phyloP scores from a whole-genome alignment of 2,797 vertebrate genomes.

The Bradypodion pumilum region DNA sequence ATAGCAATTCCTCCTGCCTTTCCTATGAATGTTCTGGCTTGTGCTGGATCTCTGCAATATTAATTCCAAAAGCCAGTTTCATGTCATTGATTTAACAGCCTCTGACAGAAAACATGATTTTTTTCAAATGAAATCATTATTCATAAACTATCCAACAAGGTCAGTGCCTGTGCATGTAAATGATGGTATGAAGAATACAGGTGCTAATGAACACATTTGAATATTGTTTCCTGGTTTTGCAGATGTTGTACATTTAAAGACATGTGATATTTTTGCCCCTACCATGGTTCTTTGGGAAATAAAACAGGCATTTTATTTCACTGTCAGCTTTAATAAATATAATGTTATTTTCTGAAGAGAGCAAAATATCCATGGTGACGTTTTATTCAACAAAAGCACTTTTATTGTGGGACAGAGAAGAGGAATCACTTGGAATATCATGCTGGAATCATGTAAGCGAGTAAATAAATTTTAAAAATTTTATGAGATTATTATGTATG shows the following conservation, averaged over 20 bases:
- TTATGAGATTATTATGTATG: conserved; percentile 65
- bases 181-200: conserved; percentile 61
- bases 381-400: conserved; percentile 35
- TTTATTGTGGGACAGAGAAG: not conserved
- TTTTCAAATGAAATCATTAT: conserved; percentile 52
- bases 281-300: conserved; percentile 58
- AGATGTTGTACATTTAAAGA: conserved; percentile 58
- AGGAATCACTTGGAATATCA: conserved; percentile 52
- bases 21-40: conserved; percentile 54
- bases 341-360: conserved; percentile 69
- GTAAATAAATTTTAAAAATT: conserved; percentile 62
- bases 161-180: conserved; percentile 52
- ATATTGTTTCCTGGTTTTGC: conserved; percentile 35
- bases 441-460: conserved; percentile 63
- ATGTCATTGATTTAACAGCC: conserved; percentile 64
- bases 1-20: conserved; percentile 20
- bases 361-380: conserved; percentile 62
- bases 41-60: conserved; percentile 61
- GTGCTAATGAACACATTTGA: conserved; percentile 54
- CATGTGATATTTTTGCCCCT: conserved; percentile 54
- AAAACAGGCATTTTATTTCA: conserved; percentile 71
- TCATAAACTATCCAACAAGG: conserved; percentile 63
- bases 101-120: conserved; percentile 59
- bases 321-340: conserved; percentile 69
- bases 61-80: conserved; percentile 63